Evolutionary conservation across 2,113 vertebrate genomes (phyloP).

Genomic region (Cheirogaleus medius): DNA sequence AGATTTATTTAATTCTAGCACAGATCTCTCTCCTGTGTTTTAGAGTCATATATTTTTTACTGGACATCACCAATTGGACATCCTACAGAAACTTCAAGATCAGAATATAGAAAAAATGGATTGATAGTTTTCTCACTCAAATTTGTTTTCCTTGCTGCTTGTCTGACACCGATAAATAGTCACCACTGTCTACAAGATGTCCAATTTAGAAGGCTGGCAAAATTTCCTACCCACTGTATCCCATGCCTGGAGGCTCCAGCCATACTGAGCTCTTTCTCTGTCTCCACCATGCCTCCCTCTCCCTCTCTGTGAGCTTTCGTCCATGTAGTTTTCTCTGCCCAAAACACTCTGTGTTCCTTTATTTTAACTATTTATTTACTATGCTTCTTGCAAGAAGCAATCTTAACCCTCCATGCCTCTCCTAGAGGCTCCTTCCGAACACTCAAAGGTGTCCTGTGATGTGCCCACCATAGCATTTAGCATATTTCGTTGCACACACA

Average conservation of each 20-base stretch:
- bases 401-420: neutral
- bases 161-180: too few relatives aligned
- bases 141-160: neutral
- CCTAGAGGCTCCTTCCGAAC: neutral
- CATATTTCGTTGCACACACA: neutral
- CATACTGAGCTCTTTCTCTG: accelerated
- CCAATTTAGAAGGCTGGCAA: too few relatives aligned
- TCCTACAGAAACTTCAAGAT: neutral
- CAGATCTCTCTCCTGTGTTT: neutral
- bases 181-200: neutral
- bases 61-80: neutral
- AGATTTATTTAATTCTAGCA: neutral
- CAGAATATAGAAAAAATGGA: neutral
- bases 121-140: neutral
- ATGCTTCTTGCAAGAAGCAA: neutral
- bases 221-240: neutral
- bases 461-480: neutral
- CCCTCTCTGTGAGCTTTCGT: neutral
- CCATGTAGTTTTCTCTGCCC: neutral
- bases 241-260: accelerated
- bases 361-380: neutral
- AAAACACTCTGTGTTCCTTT: neutral
- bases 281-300: accelerated
- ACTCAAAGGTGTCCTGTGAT: neutral
- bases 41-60: neutral